Percentiles rank a stretch among this genome's conserved stretches.
Conservation (phyloP, 2,888 invertebrate genomes). For the Bombylius discolor region DNA sequence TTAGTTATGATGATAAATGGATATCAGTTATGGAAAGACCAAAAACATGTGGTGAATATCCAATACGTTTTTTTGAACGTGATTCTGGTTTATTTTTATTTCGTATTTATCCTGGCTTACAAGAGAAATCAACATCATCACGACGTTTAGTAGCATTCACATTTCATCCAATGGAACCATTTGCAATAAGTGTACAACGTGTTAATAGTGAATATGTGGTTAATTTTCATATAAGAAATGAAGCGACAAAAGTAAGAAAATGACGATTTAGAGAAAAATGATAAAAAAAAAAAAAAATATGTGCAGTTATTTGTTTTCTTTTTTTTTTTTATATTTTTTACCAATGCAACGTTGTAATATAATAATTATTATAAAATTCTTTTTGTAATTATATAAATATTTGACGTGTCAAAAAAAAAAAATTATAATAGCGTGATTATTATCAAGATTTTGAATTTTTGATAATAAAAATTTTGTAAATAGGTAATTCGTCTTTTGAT, state of each 20-base stretch:
- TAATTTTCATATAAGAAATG: constrained; percentile 80
- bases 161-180: constrained; percentile 92
- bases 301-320: too few species aligned
- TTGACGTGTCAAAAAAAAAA: too few species aligned
- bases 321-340: too few species aligned
- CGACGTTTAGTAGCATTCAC: constrained; percentile 84
- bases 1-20: constrained; percentile 92
- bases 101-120: constrained; percentile 76
- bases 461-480: too few species aligned
- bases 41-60: constrained; percentile 82
- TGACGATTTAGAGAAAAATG: not conserved
- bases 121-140: constrained; percentile 50
- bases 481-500: too few species aligned
- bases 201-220: constrained; percentile 87
- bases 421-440: too few species aligned
- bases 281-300: too few species aligned
- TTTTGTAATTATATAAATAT: too few species aligned
- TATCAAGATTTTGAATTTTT: too few species aligned
- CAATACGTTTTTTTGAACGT: constrained; percentile 77
- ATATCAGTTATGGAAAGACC: constrained; percentile 92
- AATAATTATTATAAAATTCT: too few species aligned
- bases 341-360: too few species aligned
- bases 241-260: constrained; percentile 22
- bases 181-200: constrained; percentile 88
- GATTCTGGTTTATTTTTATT: constrained; percentile 71